Base-by-base conservation (phyloP, 1,140 invertebrate species). In the Drosophila punjabiensis region DNA sequence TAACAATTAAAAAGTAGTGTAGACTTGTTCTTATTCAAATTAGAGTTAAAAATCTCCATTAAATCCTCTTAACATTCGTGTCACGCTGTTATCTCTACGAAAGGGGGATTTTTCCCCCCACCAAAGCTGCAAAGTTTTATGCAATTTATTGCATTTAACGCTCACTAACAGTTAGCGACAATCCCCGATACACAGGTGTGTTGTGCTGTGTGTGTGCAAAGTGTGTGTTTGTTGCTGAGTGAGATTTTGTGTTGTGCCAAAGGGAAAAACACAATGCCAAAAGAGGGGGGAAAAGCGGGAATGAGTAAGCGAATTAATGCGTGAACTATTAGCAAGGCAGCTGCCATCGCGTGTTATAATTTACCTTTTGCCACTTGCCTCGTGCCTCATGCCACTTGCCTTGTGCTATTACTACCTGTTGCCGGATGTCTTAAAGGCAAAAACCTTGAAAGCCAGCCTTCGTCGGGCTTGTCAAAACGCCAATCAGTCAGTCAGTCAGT, bases 141-240 rank as follows among this genome's bases (percentile, higher is more conserved):
- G 84, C 77, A 75, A 88, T 84, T 87, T 89, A 87, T 87, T 84
- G 85, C 85, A 89, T 84, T 81, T 71, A 89, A 62, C 79, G 74
- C 48, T 56, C 37, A 35, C 53, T 45, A 39, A 59, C 66, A 58
- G 67, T 47, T 65, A 59, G 62, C 47, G 55, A 74, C 37, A 73
- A 73, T 43, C 14, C 69, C 30, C 43, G 18, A 13, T 24, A 16
- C 30, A 24, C 50, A 70, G 53, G 55, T 73, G 70, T 43, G 45
- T 24, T 43, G 45, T n/a, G n/a, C n/a, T n/a, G n/a, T n/a, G n/a
- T 16, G 24, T 52, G 48, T n/a, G 48, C 18, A 14, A 13, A 24
- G 20, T 48, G 48, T 52, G 28, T 18, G 35, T 58, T 20, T 47
- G 63, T 28, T 33, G 45, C 35, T 73, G 76, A 79, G 76, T 79